Conservation (phyloP, 2,888 invertebrate genomes). For the Dascillus cervinus region DNA sequence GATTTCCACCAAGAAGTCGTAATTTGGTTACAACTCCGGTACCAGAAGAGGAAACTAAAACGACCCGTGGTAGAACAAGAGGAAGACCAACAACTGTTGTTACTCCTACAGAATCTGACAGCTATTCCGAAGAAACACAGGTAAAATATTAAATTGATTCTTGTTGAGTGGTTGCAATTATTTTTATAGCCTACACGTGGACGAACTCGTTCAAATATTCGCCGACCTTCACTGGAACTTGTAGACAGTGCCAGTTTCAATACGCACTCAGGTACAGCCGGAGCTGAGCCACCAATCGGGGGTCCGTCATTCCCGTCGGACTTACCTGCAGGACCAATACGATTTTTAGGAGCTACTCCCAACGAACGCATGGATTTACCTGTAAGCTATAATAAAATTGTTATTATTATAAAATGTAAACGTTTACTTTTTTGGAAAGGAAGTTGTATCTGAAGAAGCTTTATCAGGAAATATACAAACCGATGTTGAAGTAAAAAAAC, state of each 20-base stretch:
- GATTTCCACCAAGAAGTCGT: constrained; percentile 68
- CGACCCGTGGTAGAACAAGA: constrained; percentile 42
- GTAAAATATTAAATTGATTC: constrained; percentile 20
- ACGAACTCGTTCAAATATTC: constrained; percentile 55
- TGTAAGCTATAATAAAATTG: no score
- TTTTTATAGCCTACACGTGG: constrained; percentile 25
- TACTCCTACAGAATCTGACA: constrained; percentile 26
- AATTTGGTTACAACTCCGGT: constrained; percentile 49
- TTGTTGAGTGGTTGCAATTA: no score
- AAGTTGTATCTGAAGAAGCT: constrained; percentile 25
- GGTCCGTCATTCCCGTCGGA: constrained; percentile 51
- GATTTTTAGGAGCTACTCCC: constrained; percentile 52
- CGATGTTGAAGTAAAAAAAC: no score
- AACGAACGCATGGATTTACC: constrained; percentile 43
- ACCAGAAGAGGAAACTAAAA: constrained; percentile 27
- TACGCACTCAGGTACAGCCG: constrained; percentile 56
- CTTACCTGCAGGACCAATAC: constrained; percentile 48
- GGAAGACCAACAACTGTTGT: constrained; percentile 37
- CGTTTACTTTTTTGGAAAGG: no score
- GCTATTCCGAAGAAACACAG: constrained; percentile 38
- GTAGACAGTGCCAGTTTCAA: constrained; percentile 79
- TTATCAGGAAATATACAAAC: no score
- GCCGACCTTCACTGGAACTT: constrained; percentile 70
- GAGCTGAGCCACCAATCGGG: constrained; percentile 38
- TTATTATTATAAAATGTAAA: no score